Percentiles rank a stretch among this genome's conserved stretches.
Evolutionary conservation across 2,113 vertebrate species (phyloP).

Genomic region (Coreoperca whiteheadi): DNA sequence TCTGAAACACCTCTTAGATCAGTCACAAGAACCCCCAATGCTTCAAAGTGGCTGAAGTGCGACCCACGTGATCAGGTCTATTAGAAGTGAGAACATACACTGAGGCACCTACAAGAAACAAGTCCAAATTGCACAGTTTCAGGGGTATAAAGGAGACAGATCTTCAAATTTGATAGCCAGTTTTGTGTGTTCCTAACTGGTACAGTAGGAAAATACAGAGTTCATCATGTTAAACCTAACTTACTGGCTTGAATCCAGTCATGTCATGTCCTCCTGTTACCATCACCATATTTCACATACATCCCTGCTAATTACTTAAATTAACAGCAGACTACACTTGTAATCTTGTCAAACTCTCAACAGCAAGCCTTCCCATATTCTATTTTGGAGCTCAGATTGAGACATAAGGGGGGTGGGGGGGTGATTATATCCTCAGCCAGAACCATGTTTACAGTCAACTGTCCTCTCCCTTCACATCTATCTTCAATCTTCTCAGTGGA

Average conservation of each 20-base stretch:
- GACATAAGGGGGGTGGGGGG: too few species aligned
- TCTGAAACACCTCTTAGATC: neutral
- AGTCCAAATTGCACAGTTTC: neutral
- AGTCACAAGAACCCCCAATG: neutral
- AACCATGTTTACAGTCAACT: slow-evolving; percentile 56
- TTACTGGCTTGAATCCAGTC: neutral
- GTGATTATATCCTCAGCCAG: slow-evolving; percentile 20
- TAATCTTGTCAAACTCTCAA: neutral
- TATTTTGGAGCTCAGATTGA: slow-evolving; percentile 23
- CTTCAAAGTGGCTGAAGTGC: neutral
- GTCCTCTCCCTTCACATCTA: slow-evolving; percentile 56
- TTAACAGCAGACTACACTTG: neutral
- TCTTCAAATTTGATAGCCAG: neutral
- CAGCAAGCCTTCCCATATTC: neutral
- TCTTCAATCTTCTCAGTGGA: slow-evolving; percentile 65
- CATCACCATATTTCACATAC: neutral
- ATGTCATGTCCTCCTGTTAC: neutral
- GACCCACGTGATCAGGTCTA: neutral
- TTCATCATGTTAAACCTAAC: neutral
- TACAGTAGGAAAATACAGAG: neutral
- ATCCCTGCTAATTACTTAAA: neutral
- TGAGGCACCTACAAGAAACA: neutral
- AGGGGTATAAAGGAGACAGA: neutral
- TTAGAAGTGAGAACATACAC: neutral
- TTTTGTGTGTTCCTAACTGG: neutral